These are phyloP conservation scores for Andrena camellia DNA, from an alignment of 2,888 invertebrate species.

Conservation along the genomic window DNA sequence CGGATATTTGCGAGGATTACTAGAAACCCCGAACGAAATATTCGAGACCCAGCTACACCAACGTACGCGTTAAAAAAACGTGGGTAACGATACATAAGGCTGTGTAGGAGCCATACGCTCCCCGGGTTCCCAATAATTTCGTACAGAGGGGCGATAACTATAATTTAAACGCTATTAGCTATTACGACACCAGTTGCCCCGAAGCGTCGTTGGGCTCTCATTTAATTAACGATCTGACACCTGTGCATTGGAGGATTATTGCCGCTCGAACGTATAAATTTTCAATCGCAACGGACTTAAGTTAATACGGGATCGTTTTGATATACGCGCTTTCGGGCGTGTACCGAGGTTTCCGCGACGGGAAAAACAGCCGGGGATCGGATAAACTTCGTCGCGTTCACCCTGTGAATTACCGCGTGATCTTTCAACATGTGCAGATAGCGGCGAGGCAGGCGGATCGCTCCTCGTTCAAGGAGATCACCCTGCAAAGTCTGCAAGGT, in stretches of 20 bases:
- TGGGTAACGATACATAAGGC: neutral
- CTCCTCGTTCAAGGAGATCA: neutral
- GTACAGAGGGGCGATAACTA: conserved; percentile 55
- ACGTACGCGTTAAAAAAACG: neutral
- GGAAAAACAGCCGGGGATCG: neutral
- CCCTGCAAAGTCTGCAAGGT: neutral
- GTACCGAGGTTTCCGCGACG: neutral
- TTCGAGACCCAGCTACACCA: neutral
- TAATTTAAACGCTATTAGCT: conserved; percentile 65
- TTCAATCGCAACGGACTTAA: conserved; percentile 26
- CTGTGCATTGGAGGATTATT: conserved; percentile 62
- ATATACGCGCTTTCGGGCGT: neutral
- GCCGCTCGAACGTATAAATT: conserved; percentile 60
- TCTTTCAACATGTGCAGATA: conserved; percentile 58
- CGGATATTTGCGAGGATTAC: neutral
- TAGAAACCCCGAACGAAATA: neutral
- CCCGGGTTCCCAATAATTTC: conserved; percentile 56
- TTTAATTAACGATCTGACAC: conserved; percentile 71
- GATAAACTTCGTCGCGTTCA: neutral
- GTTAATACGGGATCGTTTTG: conserved; percentile 11
- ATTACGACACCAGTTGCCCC: conserved; percentile 59
- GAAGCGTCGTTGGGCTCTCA: conserved; percentile 46
- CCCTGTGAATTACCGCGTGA: neutral
- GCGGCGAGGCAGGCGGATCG: conserved; percentile 33
- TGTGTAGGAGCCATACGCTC: conserved; percentile 37